Percentiles rank a stretch among this genome's conserved stretches.
Conservation (phyloP, 92 coral and sea anemone genomes). For the Parazoanthus darwini region DNA sequence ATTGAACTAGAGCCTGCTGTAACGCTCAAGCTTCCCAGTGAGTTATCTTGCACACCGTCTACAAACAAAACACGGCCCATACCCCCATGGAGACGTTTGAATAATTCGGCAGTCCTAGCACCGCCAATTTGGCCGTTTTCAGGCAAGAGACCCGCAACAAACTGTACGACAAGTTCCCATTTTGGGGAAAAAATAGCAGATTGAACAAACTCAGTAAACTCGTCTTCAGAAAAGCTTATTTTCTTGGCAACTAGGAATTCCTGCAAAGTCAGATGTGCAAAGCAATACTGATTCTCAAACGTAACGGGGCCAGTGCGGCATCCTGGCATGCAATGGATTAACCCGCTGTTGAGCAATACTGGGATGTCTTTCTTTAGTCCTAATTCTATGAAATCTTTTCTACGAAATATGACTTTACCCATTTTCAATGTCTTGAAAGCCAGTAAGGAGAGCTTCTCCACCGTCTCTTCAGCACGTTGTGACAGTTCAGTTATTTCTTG, state of each 20-base stretch:
- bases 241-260: constrained; percentile 59
- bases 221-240: constrained; percentile 27
- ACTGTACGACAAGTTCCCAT: constrained; percentile 42
- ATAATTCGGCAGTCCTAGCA: neutral
- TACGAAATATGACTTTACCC: constrained; percentile 9
- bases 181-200: constrained; percentile 23
- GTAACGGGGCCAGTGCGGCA: constrained; percentile 38
- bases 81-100: neutral
- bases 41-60: neutral
- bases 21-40: constrained; percentile 6
- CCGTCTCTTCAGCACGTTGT: neutral
- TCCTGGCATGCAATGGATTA: constrained; percentile 27
- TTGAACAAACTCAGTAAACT: constrained; percentile 45
- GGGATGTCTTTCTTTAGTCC: constrained; percentile 48
- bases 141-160: constrained; percentile 57
- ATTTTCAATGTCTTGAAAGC: neutral
- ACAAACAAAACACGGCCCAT: neutral
- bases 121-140: constrained; percentile 16
- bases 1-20: neutral
- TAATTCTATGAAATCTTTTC: constrained; percentile 5
- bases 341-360: constrained; percentile 47
- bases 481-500: neutral
- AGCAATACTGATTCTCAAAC: constrained; percentile 35
- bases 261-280: constrained; percentile 53
- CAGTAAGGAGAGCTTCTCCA: constrained; percentile 6